These are phyloP conservation scores for Sterrhoptilus dennistouni DNA, from an alignment of 2,113 vertebrate species.

Conservation along the genomic window DNA sequence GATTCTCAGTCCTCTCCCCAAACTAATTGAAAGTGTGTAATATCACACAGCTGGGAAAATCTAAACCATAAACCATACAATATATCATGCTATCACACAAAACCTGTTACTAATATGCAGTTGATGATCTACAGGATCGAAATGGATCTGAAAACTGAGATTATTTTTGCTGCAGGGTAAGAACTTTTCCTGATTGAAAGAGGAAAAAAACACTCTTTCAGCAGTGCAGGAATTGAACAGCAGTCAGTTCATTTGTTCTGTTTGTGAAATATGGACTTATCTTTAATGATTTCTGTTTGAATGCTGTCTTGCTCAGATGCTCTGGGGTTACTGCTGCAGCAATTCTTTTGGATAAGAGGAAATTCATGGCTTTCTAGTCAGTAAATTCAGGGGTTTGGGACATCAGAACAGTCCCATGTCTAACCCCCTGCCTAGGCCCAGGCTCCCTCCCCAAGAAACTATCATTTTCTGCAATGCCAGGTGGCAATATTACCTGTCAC, in stretches of 20 bases:
- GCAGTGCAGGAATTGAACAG: slow-evolving; percentile 42
- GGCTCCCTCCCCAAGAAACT: neutral
- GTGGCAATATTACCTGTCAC: slow-evolving; percentile 83
- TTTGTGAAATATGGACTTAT: slow-evolving; percentile 51
- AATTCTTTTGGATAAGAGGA: slow-evolving; percentile 15
- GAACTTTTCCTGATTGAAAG: neutral
- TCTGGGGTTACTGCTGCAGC: neutral
- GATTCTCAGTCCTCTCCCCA: slow-evolving; percentile 73
- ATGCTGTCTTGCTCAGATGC: slow-evolving; percentile 12
- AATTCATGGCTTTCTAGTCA: neutral
- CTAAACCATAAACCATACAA: slow-evolving; percentile 75
- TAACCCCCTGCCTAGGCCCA: neutral
- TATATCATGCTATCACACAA: slow-evolving; percentile 71
- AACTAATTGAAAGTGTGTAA: slow-evolving; percentile 79
- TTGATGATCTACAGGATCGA: slow-evolving; percentile 60
- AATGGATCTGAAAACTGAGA: slow-evolving; percentile 59
- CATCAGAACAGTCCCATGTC: neutral
- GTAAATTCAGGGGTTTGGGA: neutral
- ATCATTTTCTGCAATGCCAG: neutral
- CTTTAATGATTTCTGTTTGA: slow-evolving; percentile 58
- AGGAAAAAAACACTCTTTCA: slow-evolving; percentile 28
- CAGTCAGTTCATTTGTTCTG: slow-evolving; percentile 35
- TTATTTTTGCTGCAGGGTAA: slow-evolving; percentile 45
- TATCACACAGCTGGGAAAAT: slow-evolving; percentile 79
- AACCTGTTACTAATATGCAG: slow-evolving; percentile 65